phyloP scores from a whole-genome alignment of 2,888 invertebrate genomes.

The Lordiphosa fenestrarum region DNA sequence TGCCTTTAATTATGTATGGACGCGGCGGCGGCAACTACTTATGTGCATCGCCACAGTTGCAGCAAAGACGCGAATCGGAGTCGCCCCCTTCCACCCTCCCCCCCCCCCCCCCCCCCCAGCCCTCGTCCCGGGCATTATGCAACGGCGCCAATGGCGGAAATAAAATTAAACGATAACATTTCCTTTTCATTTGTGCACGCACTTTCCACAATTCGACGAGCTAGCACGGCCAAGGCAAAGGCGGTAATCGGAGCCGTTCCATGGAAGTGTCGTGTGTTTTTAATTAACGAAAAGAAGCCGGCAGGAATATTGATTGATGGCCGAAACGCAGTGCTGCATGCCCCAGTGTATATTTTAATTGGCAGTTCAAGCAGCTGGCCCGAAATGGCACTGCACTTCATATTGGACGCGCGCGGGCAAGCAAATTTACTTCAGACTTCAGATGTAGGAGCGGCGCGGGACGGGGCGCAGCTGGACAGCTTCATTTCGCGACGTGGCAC shows the following conservation, averaged over 20 bases:
- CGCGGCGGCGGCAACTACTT: slow-evolving; percentile 62
- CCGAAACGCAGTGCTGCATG: slow-evolving; percentile 7
- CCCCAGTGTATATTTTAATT: slow-evolving; percentile 57
- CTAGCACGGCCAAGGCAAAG: slow-evolving; percentile 34
- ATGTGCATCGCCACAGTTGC: slow-evolving; percentile 30
- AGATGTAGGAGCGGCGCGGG: not conserved
- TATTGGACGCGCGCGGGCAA: slow-evolving; percentile 29
- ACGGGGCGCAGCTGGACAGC: slow-evolving; percentile 68
- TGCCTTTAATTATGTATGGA: slow-evolving; percentile 75
- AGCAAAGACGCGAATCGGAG: slow-evolving; percentile 28
- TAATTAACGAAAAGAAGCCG: slow-evolving; percentile 66
- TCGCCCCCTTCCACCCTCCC: too few relatives aligned
- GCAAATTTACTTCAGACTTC: slow-evolving; percentile 52
- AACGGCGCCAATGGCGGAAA: slow-evolving; percentile 68
- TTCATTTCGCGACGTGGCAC: slow-evolving; percentile 78
- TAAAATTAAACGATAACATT: slow-evolving; percentile 77
- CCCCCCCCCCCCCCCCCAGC: too few relatives aligned
- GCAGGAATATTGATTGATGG: slow-evolving; percentile 64
- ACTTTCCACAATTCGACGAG: slow-evolving; percentile 33
- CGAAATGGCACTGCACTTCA: slow-evolving; percentile 44
- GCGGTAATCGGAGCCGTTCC: slow-evolving; percentile 28
- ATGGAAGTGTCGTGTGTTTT: slow-evolving; percentile 49
- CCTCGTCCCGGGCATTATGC: slow-evolving; percentile 36
- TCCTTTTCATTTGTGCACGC: slow-evolving; percentile 74
- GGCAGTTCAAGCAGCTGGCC: slow-evolving; percentile 47